Percentiles rank a stretch among this genome's conserved stretches.
phyloP scores from a whole-genome alignment of 1,140 invertebrate species.

The Goniozus legneri region DNA sequence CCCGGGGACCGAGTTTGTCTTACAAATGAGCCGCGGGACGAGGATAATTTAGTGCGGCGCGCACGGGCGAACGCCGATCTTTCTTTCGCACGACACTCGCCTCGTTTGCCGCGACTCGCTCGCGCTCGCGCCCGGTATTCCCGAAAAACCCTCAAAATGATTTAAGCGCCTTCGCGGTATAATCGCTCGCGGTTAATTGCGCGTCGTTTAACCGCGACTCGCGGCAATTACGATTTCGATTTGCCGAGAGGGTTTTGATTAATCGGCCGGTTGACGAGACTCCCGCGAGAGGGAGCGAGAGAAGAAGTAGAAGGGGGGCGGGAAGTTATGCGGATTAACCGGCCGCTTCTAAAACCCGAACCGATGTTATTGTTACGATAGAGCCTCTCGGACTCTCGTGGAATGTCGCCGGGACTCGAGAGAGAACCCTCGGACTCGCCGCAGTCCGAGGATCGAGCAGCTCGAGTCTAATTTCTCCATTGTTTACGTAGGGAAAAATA shows the following conservation, averaged over 20 bases:
- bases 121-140: too few species aligned
- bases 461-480: constrained; percentile 10
- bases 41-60: constrained; percentile 52
- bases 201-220: too few species aligned
- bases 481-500: constrained; percentile 12
- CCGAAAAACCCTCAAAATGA: too few species aligned
- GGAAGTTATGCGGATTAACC: constrained; percentile 37
- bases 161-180: too few species aligned
- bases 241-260: too few species aligned
- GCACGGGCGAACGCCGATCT: too few species aligned
- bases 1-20: constrained; percentile 45
- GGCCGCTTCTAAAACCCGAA: constrained; percentile 2
- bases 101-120: too few species aligned
- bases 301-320: constrained; percentile 15
- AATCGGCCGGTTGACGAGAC: constrained; percentile 26
- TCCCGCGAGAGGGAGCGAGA: constrained; percentile 6
- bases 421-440: too few species aligned
- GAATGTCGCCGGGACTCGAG: constrained; percentile 21
- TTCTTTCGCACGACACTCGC: too few species aligned
- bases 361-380: constrained; percentile 23
- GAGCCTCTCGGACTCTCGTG: constrained; percentile 12
- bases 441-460: not conserved
- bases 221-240: too few species aligned
- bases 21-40: constrained; percentile 52
- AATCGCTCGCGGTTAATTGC: too few species aligned